Evolutionary conservation across 2,113 vertebrate species (phyloP).

Genomic region (Ceuthmochares aereus): DNA sequence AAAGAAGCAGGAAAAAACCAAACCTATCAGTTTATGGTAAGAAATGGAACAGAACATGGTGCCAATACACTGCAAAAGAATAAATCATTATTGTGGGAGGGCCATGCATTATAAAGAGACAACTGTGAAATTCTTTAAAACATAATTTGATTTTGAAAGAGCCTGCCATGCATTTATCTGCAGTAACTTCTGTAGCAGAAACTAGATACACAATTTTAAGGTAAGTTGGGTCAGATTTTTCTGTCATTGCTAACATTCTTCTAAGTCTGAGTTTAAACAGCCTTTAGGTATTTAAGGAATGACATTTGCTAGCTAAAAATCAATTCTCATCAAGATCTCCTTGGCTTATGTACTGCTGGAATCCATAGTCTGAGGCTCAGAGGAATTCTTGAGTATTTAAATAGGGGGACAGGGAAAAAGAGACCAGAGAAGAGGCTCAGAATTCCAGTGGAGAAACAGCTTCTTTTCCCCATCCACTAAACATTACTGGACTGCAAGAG

Average conservation of each 20-base stretch:
- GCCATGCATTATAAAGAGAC: background rate
- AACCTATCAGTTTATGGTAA: background rate
- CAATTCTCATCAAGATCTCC: slow-evolving; percentile 54
- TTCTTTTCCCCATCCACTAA: background rate
- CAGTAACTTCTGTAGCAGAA: background rate
- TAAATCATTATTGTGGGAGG: background rate
- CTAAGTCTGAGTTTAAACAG: slow-evolving; percentile 27
- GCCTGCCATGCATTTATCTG: background rate
- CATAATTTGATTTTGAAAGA: background rate
- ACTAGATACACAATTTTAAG: background rate
- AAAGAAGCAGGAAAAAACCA: background rate
- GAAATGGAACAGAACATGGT: background rate
- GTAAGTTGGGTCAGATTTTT: slow-evolving; percentile 7
- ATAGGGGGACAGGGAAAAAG: background rate
- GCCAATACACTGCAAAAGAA: background rate
- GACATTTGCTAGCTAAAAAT: slow-evolving; percentile 52
- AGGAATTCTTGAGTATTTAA: slow-evolving; percentile 28
- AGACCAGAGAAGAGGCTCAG: background rate
- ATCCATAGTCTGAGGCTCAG: slow-evolving; percentile 5
- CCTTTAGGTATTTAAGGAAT: slow-evolving; percentile 40
- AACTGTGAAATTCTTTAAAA: background rate
- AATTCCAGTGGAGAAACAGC: background rate
- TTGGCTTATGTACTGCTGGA: background rate
- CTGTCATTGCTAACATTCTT: background rate
- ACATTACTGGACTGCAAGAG: background rate